A percentile compares a stretch with the other conserved stretches of the same genome.
Evolutionary conservation across 2,888 invertebrate genomes (phyloP).

Genomic region (Chrysina gloriosa): DNA sequence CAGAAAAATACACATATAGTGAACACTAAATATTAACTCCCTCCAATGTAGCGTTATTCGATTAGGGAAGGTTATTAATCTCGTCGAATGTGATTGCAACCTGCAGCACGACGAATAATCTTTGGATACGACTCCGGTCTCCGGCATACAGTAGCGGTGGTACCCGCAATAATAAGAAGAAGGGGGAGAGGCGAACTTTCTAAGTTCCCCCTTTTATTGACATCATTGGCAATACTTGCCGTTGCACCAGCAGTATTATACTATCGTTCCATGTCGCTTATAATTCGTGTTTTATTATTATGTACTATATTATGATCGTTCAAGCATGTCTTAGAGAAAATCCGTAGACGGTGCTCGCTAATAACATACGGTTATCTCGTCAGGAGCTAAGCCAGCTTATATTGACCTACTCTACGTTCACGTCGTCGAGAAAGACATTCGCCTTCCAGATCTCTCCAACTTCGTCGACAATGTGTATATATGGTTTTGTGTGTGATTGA

Average conservation of each 20-base stretch:
- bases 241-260: constrained; percentile 26
- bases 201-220: constrained; percentile 60
- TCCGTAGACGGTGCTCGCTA: not conserved
- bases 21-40: not conserved
- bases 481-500: not conserved
- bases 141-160: constrained; percentile 12
- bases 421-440: constrained; percentile 21
- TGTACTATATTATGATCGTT: constrained; percentile 50
- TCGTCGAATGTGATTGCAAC: constrained; percentile 48
- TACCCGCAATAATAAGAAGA: constrained; percentile 30
- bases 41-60: not conserved
- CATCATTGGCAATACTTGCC: constrained; percentile 50
- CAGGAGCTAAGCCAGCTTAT: constrained; percentile 16
- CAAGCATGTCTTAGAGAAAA: constrained; percentile 45
- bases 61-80: constrained; percentile 44
- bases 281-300: constrained; percentile 28
- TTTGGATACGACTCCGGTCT: not conserved
- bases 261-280: constrained; percentile 9
- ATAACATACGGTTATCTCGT: constrained; percentile 24
- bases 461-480: constrained; percentile 9
- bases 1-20: not conserved
- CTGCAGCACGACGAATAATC: constrained; percentile 39
- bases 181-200: constrained; percentile 54
- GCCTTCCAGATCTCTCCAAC: constrained; percentile 32
- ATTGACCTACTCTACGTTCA: constrained; percentile 31